Evolutionary conservation across 2,113 vertebrate genomes (phyloP).

Genomic region (Muntiacus muntjak): DNA sequence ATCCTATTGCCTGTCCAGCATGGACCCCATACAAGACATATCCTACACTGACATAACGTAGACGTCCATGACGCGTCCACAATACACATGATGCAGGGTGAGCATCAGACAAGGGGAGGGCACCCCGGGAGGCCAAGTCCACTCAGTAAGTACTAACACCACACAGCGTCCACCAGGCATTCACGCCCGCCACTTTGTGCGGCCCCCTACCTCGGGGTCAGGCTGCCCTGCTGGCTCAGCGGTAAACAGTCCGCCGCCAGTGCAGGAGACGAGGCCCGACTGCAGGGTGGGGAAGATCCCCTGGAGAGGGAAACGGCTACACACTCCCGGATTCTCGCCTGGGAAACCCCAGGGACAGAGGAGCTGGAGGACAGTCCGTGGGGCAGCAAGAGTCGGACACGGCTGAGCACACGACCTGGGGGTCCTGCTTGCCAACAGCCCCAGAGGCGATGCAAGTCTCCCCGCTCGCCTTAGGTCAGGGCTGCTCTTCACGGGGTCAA

Average conservation of each 20-base stretch:
- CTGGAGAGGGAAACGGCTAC: background rate
- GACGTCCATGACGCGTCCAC: background rate
- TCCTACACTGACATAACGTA: background rate
- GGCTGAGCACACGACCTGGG: rapidly evolving
- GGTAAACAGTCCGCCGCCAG: background rate
- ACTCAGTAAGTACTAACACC: background rate
- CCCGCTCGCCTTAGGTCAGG: background rate
- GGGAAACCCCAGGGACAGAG: background rate
- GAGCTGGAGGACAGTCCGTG: background rate
- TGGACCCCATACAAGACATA: background rate
- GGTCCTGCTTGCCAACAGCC: background rate
- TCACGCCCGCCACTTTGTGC: background rate
- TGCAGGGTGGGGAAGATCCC: background rate
- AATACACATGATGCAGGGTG: background rate
- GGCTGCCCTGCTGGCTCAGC: background rate
- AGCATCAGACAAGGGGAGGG: background rate
- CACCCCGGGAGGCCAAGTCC: background rate
- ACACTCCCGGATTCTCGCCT: background rate
- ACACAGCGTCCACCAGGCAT: background rate
- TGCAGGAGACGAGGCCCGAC: background rate
- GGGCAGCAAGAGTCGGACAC: background rate
- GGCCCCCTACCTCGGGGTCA: background rate
- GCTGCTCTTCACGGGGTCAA: background rate
- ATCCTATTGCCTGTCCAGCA: background rate
- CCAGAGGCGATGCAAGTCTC: background rate